These are phyloP conservation scores for Momotus momota DNA, from an alignment of 2,797 vertebrate genomes.

Conservation along the genomic window DNA sequence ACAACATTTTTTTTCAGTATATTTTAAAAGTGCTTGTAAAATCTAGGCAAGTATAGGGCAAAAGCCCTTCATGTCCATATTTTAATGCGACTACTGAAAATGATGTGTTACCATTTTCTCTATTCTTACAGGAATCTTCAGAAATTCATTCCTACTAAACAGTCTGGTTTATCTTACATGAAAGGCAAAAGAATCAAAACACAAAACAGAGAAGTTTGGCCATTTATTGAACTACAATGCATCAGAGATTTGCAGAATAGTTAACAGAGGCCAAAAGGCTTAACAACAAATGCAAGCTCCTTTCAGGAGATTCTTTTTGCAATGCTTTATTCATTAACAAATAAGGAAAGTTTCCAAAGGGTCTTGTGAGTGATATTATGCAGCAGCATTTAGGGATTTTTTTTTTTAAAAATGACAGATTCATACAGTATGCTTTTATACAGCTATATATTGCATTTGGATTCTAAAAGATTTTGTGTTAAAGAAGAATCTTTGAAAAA, in stretches of 20 bases:
- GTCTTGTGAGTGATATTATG: background rate
- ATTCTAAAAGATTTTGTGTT: background rate
- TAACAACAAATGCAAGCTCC: background rate
- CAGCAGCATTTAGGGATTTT: background rate
- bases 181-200: slow-evolving; percentile 36
- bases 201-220: background rate
- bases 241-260: slow-evolving; percentile 1
- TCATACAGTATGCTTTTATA: background rate
- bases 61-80: background rate
- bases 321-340: background rate
- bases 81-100: background rate
- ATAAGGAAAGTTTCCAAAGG: background rate
- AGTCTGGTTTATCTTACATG: background rate
- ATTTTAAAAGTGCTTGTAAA: background rate
- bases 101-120: background rate
- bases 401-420: background rate
- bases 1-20: background rate
- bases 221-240: background rate
- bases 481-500: slow-evolving; percentile 14
- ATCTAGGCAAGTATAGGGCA: background rate
- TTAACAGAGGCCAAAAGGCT: slow-evolving; percentile 16
- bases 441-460: background rate
- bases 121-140: background rate
- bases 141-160: background rate
- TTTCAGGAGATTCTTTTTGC: background rate